Base-by-base conservation (phyloP, 2,797 vertebrate genomes). In the Spondyliosoma cantharus region DNA sequence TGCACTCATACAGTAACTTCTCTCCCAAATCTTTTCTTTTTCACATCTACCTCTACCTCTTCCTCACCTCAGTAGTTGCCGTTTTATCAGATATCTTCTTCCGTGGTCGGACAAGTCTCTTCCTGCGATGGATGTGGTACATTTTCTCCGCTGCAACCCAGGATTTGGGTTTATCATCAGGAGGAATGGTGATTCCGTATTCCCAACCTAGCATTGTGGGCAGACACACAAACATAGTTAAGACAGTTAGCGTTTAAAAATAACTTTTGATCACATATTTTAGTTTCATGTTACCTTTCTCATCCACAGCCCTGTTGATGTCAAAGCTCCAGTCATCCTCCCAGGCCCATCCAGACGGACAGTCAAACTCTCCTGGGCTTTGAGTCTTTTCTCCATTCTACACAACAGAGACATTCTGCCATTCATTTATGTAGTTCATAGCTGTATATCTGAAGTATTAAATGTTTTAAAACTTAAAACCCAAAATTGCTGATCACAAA, bases 101-200 rank as follows among this genome's bases (percentile, higher is more conserved):
- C 9, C 98, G 96, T 32, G 91, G 95, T 80, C 97, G 93, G 37
- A 97, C 90, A 69, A 97, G 91, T 84, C 98, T 95, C 80, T 94
- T 96, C 25, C 98, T 95, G 68, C 97, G 96, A 37, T 98, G 96
- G 0, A 96, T 93, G 37, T 99, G 97, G 88, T 99, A 99, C 98
- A 99, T 98, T 89, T 99, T 99, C 89, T 99, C 98, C 46, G 97
- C 95, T 72, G 98, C 95, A 46, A 96, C 97, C 98, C 98, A 99
- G 5, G 97, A 98, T 85, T 95, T 97, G 72, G 98, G 98, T 58
- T 97, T 98, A 82, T 94, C 93, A 83, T 98, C 96, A 29, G 98
- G 97, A 74, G 96, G 97, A 88, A 99, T 96, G 32, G 96, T 97
- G 62, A 99, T 93, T 50, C 98, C 98, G 74, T 99, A 99, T 88